phyloP scores from a whole-genome alignment of 2,797 vertebrate genomes.

The Sebastes kiyomatsui region DNA sequence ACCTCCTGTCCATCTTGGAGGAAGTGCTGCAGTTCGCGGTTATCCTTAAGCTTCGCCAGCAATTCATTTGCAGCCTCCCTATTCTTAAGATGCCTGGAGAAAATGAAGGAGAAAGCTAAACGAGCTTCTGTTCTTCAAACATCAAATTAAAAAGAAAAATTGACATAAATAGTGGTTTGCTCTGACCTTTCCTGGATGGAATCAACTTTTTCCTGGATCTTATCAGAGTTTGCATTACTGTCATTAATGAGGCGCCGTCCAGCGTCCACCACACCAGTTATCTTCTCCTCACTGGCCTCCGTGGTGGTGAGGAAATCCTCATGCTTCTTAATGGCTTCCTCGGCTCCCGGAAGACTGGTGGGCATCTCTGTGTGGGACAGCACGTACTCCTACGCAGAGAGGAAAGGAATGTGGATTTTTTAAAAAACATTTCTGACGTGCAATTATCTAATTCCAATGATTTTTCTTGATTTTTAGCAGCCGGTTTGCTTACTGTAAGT shows the following conservation, averaged over 20 bases:
- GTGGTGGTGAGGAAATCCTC: slow-evolving; percentile 95
- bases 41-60: slow-evolving; percentile 89
- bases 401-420: neutral
- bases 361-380: slow-evolving; percentile 96
- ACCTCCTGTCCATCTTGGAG: slow-evolving; percentile 97
- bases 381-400: slow-evolving; percentile 88
- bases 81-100: slow-evolving; percentile 88
- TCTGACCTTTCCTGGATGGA: slow-evolving; percentile 92
- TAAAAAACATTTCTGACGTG: neutral
- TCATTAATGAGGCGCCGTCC: slow-evolving; percentile 89
- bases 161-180: neutral
- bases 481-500: neutral
- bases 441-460: neutral
- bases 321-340: slow-evolving; percentile 92
- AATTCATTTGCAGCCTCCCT: slow-evolving; percentile 87
- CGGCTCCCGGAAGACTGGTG: slow-evolving; percentile 87
- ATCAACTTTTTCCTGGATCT: slow-evolving; percentile 93
- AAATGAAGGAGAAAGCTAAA: slow-evolving; percentile 21
- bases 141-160: neutral
- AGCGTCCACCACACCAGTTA: slow-evolving; percentile 87
- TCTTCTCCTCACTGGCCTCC: slow-evolving; percentile 93
- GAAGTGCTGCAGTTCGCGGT: slow-evolving; percentile 93
- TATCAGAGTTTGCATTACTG: slow-evolving; percentile 87
- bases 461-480: neutral
- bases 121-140: slow-evolving; percentile 1